Evolutionary conservation across 1,140 invertebrate species (phyloP), one percentile per base, ranked within the genome.

Genomic region (Cylas formicarius): DNA sequence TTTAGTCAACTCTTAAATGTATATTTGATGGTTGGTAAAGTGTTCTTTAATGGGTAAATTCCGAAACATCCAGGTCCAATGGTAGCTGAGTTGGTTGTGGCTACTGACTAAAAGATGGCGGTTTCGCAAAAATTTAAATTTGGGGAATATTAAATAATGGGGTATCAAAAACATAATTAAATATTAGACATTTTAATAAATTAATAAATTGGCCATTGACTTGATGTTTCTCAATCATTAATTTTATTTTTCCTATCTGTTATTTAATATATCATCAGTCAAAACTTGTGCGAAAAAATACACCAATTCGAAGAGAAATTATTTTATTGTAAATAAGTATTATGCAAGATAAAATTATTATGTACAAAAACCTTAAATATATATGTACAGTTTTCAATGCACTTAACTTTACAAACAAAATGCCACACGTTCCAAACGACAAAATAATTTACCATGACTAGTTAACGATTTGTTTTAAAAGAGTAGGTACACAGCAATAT

Each of bases 391-490:
- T 53, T 56, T 58, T 56, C 56, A 63, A 63, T 58, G 49, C 51
- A 52, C 52, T 46, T 52, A 54, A 58, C 50, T 54, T 49, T 44
- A 53, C 46, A 48, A 48, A 53, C 46, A 48, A 48, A 56, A 50
- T 54, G 49, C 49, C 53, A 53, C 50, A 35, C 33, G 44, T 50
- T 47, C 51, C 20, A 47, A 45, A 32, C 42, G 44, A 13, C 38
- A 53, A 48, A 48, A 57, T 59, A 61, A 61, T 57, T 57, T 59
- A 61, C 45, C 55, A 60, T 62, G 60, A 62, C 60, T 62, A 62
- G 60, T 50, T 61, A 40, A 48, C 39, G 53, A 58, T 50, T 51
- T 46, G 56, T 44, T 48, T 55, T 44, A 44, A 35, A 41, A 50
- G 50, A 26, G 26, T 41, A 36, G 27, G 27, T 40, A 50, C 21